Conservation (phyloP, 1,140 invertebrate genomes). For the Halesus radiatus region DNA sequence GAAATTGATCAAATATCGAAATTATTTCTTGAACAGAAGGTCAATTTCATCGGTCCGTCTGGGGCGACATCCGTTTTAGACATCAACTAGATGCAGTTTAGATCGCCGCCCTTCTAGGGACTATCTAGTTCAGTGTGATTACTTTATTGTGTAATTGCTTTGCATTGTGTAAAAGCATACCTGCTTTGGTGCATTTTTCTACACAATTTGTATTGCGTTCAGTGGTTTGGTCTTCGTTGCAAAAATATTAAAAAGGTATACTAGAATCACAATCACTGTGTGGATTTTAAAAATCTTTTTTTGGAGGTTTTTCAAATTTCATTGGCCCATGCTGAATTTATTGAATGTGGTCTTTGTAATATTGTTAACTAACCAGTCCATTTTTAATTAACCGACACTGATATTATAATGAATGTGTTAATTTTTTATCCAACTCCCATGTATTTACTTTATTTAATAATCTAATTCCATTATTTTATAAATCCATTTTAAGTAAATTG, state of each 20-base stretch:
- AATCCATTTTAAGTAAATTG: not conserved
- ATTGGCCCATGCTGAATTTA: not conserved
- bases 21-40: no score
- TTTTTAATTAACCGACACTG: not conserved
- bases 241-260: not conserved
- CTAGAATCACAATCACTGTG: not conserved
- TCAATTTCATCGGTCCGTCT: no score
- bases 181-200: constrained; percentile 13
- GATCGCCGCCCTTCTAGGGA: not conserved
- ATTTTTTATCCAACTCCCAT: not conserved
- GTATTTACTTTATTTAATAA: not conserved
- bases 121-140: not conserved
- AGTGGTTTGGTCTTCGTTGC: not conserved
- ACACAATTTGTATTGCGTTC: not conserved
- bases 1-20: not conserved
- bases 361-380: not conserved
- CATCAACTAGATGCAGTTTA: no score
- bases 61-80: no score
- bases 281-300: no score
- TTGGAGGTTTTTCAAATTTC: no score
- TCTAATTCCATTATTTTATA: constrained; percentile 9
- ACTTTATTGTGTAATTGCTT: constrained; percentile 1
- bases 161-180: not conserved
- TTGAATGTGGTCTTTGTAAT: not conserved
- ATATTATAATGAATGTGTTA: not conserved